Evolutionary conservation across 2,888 invertebrate species (phyloP).

Genomic region (Formica aserva): DNA sequence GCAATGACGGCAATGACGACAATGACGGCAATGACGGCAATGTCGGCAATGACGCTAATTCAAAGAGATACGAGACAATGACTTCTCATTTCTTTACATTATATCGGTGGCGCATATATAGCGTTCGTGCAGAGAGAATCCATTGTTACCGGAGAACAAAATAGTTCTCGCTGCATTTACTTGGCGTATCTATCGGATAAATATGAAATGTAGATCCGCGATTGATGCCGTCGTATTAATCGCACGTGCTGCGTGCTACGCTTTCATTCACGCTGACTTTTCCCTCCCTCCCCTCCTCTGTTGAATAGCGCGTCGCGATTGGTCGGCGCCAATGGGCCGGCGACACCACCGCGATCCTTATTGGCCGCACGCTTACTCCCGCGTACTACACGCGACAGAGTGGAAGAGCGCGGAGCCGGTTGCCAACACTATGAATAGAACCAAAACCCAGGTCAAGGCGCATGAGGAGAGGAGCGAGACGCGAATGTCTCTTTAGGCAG

Average conservation of each 20-base stretch:
- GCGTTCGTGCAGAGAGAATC: background rate
- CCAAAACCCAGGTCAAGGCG: slow-evolving; percentile 69
- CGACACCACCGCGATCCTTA: background rate
- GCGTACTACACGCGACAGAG: slow-evolving; percentile 51
- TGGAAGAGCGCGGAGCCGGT: slow-evolving; percentile 48
- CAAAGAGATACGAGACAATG: background rate
- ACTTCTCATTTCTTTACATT: background rate
- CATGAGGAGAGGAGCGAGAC: slow-evolving; percentile 27
- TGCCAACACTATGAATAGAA: slow-evolving; percentile 36
- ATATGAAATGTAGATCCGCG: slow-evolving; percentile 67
- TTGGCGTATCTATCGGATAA: slow-evolving; percentile 10
- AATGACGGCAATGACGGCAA: background rate
- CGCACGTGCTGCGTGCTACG: slow-evolving; percentile 77
- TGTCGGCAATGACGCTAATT: background rate
- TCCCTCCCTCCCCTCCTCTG: slow-evolving; percentile 65
- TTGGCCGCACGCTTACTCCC: slow-evolving; percentile 23
- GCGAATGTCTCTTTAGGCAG: slow-evolving; percentile 65
- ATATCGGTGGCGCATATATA: background rate
- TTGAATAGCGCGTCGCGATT: slow-evolving; percentile 67
- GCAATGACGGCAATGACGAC: background rate
- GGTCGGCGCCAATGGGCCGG: slow-evolving; percentile 48
- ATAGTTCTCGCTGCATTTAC: background rate
- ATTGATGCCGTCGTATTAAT: slow-evolving; percentile 69
- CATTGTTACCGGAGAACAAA: background rate
- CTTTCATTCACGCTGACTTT: slow-evolving; percentile 70